Conservation (phyloP, 2,113 vertebrate species). For the Lota lota region DNA sequence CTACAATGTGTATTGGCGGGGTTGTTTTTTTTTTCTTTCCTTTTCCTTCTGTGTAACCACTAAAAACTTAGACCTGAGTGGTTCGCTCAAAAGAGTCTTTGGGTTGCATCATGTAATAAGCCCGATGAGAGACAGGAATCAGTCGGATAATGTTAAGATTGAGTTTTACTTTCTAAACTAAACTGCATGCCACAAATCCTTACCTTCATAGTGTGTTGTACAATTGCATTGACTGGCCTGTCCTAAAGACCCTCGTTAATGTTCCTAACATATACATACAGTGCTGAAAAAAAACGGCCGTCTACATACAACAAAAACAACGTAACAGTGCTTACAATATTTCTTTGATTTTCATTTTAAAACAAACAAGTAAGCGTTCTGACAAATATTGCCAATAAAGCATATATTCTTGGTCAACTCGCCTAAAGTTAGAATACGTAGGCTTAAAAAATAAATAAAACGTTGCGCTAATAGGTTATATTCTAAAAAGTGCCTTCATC, state of each 20-base stretch:
- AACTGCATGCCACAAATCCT: slow-evolving; percentile 64
- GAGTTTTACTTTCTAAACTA: slow-evolving; percentile 41
- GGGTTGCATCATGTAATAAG: too few species aligned
- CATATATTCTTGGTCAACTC: slow-evolving; percentile 74
- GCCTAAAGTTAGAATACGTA: slow-evolving; percentile 74
- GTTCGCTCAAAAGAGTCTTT: too few species aligned
- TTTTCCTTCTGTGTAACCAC: neutral
- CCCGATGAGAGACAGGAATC: slow-evolving; percentile 29
- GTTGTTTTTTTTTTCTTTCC: neutral
- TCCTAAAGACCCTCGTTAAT: slow-evolving; percentile 61
- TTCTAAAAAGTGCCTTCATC: slow-evolving; percentile 94
- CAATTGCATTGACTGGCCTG: slow-evolving; percentile 59
- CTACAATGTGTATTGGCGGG: neutral
- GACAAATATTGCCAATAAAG: slow-evolving; percentile 99
- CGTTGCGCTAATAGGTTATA: slow-evolving; percentile 81
- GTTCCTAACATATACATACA: slow-evolving; percentile 82
- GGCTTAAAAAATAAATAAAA: slow-evolving; percentile 90
- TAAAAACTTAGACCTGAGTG: neutral
- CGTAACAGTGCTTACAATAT: slow-evolving; percentile 75
- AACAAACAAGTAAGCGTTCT: slow-evolving; percentile 74
- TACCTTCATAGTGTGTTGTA: slow-evolving; percentile 82
- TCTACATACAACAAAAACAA: slow-evolving; percentile 65
- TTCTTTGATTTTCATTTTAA: slow-evolving; percentile 69
- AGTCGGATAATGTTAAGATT: slow-evolving; percentile 31
- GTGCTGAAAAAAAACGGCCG: slow-evolving; percentile 84